A percentile compares a stretch with the other conserved stretches of the same genome.
Conservation (phyloP, 23 tunicate genomes). For the Trididemnum miniatum region DNA sequence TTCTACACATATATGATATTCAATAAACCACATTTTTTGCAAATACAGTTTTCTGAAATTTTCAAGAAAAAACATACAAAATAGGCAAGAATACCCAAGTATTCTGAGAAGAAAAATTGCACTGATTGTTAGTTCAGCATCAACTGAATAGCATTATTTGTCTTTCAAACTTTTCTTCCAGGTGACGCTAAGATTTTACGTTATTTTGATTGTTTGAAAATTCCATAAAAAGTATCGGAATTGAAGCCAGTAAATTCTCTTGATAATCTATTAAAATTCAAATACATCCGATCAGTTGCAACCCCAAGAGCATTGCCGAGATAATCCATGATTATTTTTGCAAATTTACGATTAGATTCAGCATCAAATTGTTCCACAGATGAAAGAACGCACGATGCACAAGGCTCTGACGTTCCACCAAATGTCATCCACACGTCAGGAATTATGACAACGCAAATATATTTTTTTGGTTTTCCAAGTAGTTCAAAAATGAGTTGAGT, state of each 20-base stretch:
- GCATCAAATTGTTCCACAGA: slow-evolving; percentile 38
- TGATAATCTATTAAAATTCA: slow-evolving; percentile 21
- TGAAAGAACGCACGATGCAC: slow-evolving; percentile 36
- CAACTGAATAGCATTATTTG: no score
- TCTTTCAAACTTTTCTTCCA: no score
- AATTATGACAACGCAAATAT: slow-evolving; percentile 27
- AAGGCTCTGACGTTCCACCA: slow-evolving; percentile 63
- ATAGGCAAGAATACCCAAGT: no score
- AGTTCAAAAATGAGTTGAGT: slow-evolving; percentile 16
- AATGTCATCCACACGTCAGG: slow-evolving; percentile 75
- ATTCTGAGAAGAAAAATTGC: no score
- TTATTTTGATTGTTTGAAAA: slow-evolving; percentile 1
- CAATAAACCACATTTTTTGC: no score
- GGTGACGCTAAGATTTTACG: neutral
- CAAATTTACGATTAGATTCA: slow-evolving; percentile 25
- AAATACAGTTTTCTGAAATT: no score
- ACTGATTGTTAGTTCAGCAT: no score
- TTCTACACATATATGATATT: no score
- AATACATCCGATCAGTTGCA: slow-evolving; percentile 45
- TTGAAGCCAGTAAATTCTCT: slow-evolving; percentile 37
- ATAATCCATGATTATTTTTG: slow-evolving; percentile 20
- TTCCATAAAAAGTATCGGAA: slow-evolving; percentile 38
- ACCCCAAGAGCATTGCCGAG: slow-evolving; percentile 34
- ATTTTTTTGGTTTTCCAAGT: slow-evolving; percentile 52
- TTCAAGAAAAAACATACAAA: no score